These are phyloP conservation scores for Myotis pilosus DNA, from an alignment of 2,797 vertebrate species.

Conservation along the genomic window DNA sequence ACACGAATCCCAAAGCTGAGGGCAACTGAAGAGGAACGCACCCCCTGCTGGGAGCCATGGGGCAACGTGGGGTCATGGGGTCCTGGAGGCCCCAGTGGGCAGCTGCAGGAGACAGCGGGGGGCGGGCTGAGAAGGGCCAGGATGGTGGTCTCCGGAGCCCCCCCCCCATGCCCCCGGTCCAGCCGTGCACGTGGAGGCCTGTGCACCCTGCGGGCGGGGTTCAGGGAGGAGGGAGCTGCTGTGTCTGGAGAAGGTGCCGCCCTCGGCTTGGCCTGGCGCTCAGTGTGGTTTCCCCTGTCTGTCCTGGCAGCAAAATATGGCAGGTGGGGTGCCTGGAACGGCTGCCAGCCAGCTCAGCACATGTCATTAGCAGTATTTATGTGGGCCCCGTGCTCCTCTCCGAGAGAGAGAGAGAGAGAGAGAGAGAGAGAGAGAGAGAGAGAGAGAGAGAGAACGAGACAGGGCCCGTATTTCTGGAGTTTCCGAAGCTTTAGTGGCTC, in stretches of 20 bases:
- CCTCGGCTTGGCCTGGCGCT: neutral
- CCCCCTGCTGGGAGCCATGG: neutral
- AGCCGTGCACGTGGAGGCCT: fast-evolving
- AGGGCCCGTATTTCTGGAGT: slow-evolving; percentile 20
- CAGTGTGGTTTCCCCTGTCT: neutral
- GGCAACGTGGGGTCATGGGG: neutral
- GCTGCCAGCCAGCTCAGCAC: neutral
- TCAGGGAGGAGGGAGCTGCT: neutral
- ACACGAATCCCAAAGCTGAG: neutral
- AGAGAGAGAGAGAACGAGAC: neutral
- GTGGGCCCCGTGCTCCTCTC: neutral
- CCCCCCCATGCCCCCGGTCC: too few relatives aligned
- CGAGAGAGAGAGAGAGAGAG: neutral
- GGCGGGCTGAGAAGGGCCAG: too few relatives aligned
- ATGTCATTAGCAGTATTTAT: neutral
- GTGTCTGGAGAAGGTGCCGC: fast-evolving
- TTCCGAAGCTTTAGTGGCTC: neutral
- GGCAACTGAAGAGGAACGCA: neutral
- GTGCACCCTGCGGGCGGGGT: fast-evolving
- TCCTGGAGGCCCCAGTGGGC: neutral
- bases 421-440: neutral
- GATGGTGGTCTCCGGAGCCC: fast-evolving
- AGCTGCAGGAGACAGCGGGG: neutral
- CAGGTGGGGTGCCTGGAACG: neutral
- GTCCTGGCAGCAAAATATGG: neutral